Base-by-base conservation (phyloP, 2,888 invertebrate genomes). In the Epirrhoe tristata region DNA sequence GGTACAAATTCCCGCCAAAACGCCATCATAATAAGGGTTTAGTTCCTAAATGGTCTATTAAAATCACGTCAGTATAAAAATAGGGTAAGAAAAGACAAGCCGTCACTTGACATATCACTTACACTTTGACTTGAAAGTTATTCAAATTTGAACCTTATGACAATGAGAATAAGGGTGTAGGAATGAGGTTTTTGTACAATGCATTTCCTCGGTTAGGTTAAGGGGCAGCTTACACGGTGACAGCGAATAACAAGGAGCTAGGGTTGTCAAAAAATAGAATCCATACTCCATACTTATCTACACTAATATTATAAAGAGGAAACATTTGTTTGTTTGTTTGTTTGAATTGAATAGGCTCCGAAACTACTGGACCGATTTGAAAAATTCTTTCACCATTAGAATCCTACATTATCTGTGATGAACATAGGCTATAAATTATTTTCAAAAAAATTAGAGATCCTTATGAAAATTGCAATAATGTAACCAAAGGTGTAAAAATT, bases 211-310 rank as follows among this genome's bases (percentile, higher is more conserved):
- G 56, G 62, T 51, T 48, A 53, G 12, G 43, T 56, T 67, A 57
- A 67, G 64, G 70, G 66, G 59, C 60, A 65, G 70, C 64, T 70
- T 70, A 65, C 7, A 57, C 61, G 64, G 69, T 66, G 69, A 70
- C 69, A 70, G 69, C 46, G 48, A n/a, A 60, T 66, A 69, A 70
- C 69, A 69, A 69, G 63, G 5, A n/a, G 5, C 7, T 64, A 70
- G 69, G 69, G 69, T 2, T 70, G 61, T 6, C 63, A 12, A 12
- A 12, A 6, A 24, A 24, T n/a, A n/a, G n/a, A n/a, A n/a, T n/a
- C n/a, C n/a, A n/a, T n/a, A n/a, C n/a, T n/a, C n/a, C n/a, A n/a
- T n/a, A n/a, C n/a, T n/a, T n/a, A n/a, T n/a, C n/a, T n/a, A n/a
- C n/a, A n/a, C n/a, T n/a, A n/a, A n/a, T n/a, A n/a, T n/a, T n/a